Conservation (phyloP, 2,797 vertebrate genomes). For the Holocentrus rufus region DNA sequence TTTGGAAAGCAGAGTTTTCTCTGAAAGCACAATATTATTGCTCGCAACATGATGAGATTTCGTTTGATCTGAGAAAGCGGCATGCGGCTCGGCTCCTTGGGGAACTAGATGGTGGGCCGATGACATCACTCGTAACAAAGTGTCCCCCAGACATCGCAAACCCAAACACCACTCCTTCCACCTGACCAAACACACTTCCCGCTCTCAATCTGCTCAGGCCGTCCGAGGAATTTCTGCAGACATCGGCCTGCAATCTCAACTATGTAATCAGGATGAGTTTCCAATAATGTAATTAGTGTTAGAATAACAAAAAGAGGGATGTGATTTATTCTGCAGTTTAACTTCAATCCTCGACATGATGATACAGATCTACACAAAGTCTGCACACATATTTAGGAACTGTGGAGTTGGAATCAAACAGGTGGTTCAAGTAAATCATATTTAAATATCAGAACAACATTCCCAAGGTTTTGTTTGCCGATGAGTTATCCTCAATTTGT, state of each 20-base stretch:
- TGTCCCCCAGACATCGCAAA: slow-evolving; percentile 42
- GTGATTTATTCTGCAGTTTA: slow-evolving; percentile 62
- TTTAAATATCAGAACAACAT: neutral
- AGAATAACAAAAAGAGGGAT: slow-evolving; percentile 65
- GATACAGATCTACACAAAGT: slow-evolving; percentile 17
- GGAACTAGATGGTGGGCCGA: slow-evolving; percentile 15
- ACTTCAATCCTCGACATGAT: slow-evolving; percentile 26
- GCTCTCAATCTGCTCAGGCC: slow-evolving; percentile 14
- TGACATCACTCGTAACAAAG: slow-evolving; percentile 57
- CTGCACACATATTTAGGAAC: slow-evolving; percentile 12
- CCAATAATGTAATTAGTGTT: slow-evolving; percentile 69
- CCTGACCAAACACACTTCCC: slow-evolving; percentile 68
- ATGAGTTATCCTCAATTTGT: slow-evolving; percentile 22
- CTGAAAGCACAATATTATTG: slow-evolving; percentile 25
- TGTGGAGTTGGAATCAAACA: slow-evolving; percentile 37
- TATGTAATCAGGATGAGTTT: slow-evolving; percentile 53
- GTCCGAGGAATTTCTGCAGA: slow-evolving; percentile 32
- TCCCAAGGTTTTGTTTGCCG: slow-evolving; percentile 18
- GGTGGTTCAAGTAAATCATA: slow-evolving; percentile 35
- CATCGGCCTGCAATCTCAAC: slow-evolving; percentile 46
- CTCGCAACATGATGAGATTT: slow-evolving; percentile 20
- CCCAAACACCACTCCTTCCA: slow-evolving; percentile 51
- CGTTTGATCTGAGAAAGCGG: slow-evolving; percentile 35
- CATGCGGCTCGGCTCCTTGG: neutral
- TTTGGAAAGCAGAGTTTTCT: neutral